These are phyloP conservation scores for Dolichallabes microphthalmus DNA, from an alignment of 2,113 vertebrate genomes.

Conservation along the genomic window DNA sequence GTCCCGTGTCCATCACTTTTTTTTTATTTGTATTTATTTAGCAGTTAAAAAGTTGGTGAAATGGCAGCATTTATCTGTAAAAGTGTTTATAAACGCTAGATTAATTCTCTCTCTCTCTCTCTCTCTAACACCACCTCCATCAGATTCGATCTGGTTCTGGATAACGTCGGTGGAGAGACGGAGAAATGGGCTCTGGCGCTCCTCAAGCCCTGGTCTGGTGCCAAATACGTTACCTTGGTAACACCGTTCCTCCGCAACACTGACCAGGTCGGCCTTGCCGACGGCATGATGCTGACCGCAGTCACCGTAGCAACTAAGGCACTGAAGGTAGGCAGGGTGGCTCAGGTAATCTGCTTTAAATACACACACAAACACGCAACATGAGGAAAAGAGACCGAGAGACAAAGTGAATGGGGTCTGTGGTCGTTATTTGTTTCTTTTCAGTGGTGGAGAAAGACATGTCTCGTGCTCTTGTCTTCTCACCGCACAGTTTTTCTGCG, in stretches of 20 bases:
- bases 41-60: background rate
- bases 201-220: constrained; percentile 91
- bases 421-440: background rate
- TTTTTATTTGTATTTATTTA: no score
- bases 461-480: background rate
- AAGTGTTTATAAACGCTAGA: background rate
- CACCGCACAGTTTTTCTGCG: background rate
- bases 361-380: background rate
- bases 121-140: background rate
- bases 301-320: constrained; percentile 81
- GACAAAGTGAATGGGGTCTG: background rate
- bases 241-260: constrained; percentile 92
- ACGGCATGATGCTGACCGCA: constrained; percentile 88
- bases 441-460: background rate
- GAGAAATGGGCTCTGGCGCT: constrained; percentile 84
- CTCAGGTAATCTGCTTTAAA: no score
- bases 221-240: constrained; percentile 89
- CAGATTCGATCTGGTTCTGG: constrained; percentile 87
- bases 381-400: background rate
- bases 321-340: constrained; percentile 76
- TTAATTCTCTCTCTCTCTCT: background rate
- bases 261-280: constrained; percentile 86
- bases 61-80: background rate
- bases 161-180: constrained; percentile 87
- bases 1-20: no score